Evolutionary conservation across 2,888 invertebrate species (phyloP), one percentile per base, ranked within the genome.

Genomic region (Clanis bilineata): DNA sequence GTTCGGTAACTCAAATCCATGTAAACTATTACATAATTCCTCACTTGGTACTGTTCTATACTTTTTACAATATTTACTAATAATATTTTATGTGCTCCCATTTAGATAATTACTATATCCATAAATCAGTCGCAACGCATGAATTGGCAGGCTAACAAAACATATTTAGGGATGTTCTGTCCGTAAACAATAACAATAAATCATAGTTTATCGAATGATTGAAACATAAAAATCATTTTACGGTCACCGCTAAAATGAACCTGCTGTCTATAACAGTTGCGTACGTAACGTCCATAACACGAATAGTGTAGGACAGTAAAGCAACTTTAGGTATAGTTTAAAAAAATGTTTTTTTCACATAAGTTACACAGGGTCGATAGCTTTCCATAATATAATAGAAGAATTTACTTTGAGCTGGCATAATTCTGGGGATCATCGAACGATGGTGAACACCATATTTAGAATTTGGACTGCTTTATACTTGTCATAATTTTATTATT

Each of bases 171-270:
- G 58, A 58, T 58, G 47, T 39, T 18, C 47, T 25, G 69, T 62
- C 67, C 67, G 67, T 71, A 68, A 69, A 65, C 68, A 71, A 83
- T 76, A 78, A 76, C 77, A 72, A 82, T 83, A 85, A 81, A 85
- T 85, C 82, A 80, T 78, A 78, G 69, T 78, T 74, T 74, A 63
- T 67, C 71, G 65, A 70, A 65, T 77, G 78, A 85, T 80, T 78
- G 80, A 75, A 82, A 87, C 88, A 88, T 76, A 80, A 79, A 86
- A 89, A 86, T 74, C 76, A 78, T 87, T 86, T 88, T 79, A 83
- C 78, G 74, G 72, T 70, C 61, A 55, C 43, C 57, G 56, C 39
- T 51, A 60, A 51, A 60, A 57, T 57, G 57, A 66, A 73, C 67
- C 69, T 72, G 63, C 70, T 71, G 63, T 61, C 62, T 65, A 60